Evolutionary conservation across 1,140 invertebrate species (phyloP).

Genomic region (Rhopalosiphum maidis): DNA sequence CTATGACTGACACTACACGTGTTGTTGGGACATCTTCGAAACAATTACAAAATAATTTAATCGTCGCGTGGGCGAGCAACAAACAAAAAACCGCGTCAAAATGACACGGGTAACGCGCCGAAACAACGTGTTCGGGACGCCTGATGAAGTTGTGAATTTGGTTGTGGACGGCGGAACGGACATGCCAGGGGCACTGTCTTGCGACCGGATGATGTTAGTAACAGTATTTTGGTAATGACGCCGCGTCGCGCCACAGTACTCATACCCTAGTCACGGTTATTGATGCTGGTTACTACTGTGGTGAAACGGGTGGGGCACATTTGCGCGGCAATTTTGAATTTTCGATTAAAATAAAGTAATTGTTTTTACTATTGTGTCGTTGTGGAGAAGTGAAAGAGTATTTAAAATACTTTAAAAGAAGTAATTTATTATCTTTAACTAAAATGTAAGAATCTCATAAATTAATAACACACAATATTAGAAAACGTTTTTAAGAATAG

Average conservation of each 20-base stretch:
- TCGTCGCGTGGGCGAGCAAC: background rate
- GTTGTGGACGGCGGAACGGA: background rate
- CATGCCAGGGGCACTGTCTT: background rate
- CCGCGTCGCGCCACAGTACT: background rate
- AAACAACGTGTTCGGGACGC: conserved; percentile 26
- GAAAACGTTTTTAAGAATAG: no score
- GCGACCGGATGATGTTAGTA: background rate
- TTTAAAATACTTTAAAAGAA: background rate
- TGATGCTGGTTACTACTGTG: background rate
- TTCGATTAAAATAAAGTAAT: background rate
- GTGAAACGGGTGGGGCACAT: background rate
- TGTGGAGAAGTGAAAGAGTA: background rate
- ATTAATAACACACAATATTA: no score
- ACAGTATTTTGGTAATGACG: conserved; percentile 25
- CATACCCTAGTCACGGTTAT: background rate
- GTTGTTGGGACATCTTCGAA: background rate
- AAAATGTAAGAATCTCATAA: no score
- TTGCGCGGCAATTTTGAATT: background rate
- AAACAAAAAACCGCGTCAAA: background rate
- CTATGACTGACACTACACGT: background rate
- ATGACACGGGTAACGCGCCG: background rate
- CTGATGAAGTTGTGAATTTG: background rate
- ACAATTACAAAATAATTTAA: background rate
- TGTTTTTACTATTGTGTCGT: background rate
- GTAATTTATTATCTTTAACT: background rate